Evolutionary conservation across 2,113 vertebrate species (phyloP).

Genomic region (Albula glossodonta): DNA sequence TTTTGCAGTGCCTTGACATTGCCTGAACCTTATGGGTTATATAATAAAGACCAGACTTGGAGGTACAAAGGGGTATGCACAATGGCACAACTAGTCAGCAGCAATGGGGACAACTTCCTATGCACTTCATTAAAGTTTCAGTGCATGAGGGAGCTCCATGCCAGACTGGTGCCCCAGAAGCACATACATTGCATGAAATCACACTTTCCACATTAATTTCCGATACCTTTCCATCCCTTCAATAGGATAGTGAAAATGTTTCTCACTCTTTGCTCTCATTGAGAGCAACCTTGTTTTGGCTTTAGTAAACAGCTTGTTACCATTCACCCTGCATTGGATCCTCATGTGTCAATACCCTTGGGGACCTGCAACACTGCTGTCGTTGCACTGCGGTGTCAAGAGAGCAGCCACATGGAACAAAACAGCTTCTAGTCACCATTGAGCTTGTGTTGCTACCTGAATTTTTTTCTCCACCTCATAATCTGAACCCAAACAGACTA

Average conservation of each 20-base stretch:
- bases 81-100: not conserved
- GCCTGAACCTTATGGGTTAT: not conserved
- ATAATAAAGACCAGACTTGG: not conserved
- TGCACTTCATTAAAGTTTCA: constrained; percentile 2
- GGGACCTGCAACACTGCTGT: not conserved
- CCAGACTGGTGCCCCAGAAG: not conserved
- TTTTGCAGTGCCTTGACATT: not conserved
- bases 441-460: constrained; percentile 17
- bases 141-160: not conserved
- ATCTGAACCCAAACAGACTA: constrained; percentile 19
- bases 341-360: not conserved
- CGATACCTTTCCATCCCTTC: not conserved
- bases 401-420: not conserved
- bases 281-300: not conserved
- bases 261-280: not conserved
- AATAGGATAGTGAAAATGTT: not conserved
- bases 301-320: not conserved
- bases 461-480: constrained; percentile 14
- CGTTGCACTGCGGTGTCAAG: constrained; percentile 7
- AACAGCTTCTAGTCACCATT: not conserved
- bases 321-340: not conserved
- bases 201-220: not conserved
- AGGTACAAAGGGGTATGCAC: not conserved
- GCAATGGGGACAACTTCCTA: not conserved
- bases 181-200: not conserved